Conservation (phyloP, 1,140 invertebrate genomes). For the Theocolax elegans region DNA sequence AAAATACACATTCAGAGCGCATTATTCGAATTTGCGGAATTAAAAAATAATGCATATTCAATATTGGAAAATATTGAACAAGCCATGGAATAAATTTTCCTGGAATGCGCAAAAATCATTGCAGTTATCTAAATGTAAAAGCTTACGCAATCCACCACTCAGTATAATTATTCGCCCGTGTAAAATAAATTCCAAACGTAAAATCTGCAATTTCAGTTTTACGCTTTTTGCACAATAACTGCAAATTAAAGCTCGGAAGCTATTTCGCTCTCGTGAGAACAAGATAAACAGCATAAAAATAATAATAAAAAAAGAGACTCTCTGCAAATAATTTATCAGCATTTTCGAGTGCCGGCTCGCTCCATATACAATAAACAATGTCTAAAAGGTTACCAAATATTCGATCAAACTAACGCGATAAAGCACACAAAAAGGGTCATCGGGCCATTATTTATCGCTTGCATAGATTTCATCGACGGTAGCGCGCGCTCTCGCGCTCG, state of each 20-base stretch:
- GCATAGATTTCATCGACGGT: slow-evolving; percentile 40
- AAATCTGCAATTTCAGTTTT: slow-evolving; percentile 45
- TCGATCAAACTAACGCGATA: slow-evolving; percentile 43
- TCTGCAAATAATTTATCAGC: slow-evolving; percentile 30
- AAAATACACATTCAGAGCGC: slow-evolving; percentile 28
- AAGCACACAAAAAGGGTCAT: slow-evolving; percentile 41
- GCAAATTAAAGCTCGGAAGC: slow-evolving; percentile 43
- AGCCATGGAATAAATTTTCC: slow-evolving; percentile 36
- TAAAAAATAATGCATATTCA: slow-evolving; percentile 43
- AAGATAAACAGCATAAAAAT: slow-evolving; percentile 42
- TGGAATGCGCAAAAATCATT: slow-evolving; percentile 39
- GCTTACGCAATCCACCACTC: slow-evolving; percentile 37
- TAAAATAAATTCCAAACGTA: slow-evolving; percentile 44
- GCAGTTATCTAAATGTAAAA: slow-evolving; percentile 44
- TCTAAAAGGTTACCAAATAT: slow-evolving; percentile 42
- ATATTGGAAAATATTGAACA: slow-evolving; percentile 38
- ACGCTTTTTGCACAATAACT: slow-evolving; percentile 45
- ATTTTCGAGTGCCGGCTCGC: background rate
- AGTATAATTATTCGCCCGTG: slow-evolving; percentile 44
- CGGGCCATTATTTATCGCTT: slow-evolving; percentile 41
- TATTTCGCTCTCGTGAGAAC: slow-evolving; percentile 30
- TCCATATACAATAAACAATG: slow-evolving; percentile 39
- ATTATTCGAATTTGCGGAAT: slow-evolving; percentile 38
- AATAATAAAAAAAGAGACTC: slow-evolving; percentile 24
- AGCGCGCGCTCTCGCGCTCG: too few species aligned